Conservation (phyloP, 2,888 invertebrate genomes). For the Dexiosoma caninum region DNA sequence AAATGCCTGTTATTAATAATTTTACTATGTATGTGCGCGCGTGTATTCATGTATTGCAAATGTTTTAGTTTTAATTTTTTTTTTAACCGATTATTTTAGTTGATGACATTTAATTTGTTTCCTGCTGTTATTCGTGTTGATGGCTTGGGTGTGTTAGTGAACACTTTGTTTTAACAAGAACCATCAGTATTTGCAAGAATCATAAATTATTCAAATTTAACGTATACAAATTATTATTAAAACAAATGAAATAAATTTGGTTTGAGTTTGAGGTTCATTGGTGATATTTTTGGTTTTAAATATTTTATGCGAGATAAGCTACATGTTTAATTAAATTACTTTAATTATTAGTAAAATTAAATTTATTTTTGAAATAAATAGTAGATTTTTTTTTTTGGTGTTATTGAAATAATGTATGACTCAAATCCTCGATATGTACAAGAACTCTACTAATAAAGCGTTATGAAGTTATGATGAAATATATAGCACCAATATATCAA, state of each 20-base stretch:
- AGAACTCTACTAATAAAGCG: no score
- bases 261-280: slow-evolving; percentile 5
- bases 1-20: slow-evolving; percentile 20
- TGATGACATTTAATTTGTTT: slow-evolving; percentile 42
- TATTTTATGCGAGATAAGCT: no score
- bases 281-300: neutral
- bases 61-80: neutral
- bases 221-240: slow-evolving; percentile 38
- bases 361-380: no score
- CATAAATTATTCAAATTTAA: slow-evolving; percentile 52
- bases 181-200: slow-evolving; percentile 22
- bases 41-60: neutral
- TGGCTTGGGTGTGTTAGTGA: neutral
- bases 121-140: neutral
- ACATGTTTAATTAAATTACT: slow-evolving; percentile 3
- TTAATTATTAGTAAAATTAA: slow-evolving; percentile 24
- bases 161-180: neutral
- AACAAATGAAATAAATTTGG: slow-evolving; percentile 56
- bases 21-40: neutral
- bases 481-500: no score
- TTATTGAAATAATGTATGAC: neutral
- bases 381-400: neutral
- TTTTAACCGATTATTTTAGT: neutral
- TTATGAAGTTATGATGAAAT: no score
- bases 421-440: no score